phyloP scores from a whole-genome alignment of 2,797 vertebrate genomes.

The Pseudopleuronectes americanus region DNA sequence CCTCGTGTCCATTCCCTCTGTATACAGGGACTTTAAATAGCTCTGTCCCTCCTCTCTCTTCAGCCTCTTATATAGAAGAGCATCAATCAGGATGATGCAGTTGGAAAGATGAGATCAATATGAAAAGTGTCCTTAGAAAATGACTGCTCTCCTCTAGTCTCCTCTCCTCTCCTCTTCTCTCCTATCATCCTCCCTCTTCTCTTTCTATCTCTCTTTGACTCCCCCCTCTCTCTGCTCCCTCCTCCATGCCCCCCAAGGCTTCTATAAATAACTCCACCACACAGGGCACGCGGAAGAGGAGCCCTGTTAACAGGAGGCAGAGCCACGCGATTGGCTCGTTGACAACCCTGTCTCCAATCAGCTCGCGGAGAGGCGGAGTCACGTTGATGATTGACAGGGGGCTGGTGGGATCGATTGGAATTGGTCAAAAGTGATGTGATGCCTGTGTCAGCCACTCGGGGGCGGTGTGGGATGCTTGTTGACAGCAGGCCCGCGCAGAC shows the following conservation, averaged over 20 bases:
- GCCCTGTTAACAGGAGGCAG: constrained; percentile 79
- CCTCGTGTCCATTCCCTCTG: not conserved
- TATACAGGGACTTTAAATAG: constrained; percentile 18
- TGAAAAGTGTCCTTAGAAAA: constrained; percentile 22
- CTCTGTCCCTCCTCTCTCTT: not conserved
- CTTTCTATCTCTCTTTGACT: constrained; percentile 20
- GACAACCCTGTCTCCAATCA: constrained; percentile 67
- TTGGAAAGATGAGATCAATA: constrained; percentile 51
- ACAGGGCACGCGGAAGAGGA: constrained; percentile 53
- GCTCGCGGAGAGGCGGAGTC: constrained; percentile 41
- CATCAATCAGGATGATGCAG: constrained; percentile 42
- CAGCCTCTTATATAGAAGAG: constrained; percentile 17
- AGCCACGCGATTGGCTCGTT: constrained; percentile 71
- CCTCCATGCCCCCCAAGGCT: constrained; percentile 30
- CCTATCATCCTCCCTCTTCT: constrained; percentile 10
- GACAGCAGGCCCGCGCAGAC: not conserved
- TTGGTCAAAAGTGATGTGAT: constrained; percentile 14
- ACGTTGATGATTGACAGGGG: constrained; percentile 39
- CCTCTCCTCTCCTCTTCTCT: constrained; percentile 24
- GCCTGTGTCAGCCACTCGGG: constrained; percentile 45
- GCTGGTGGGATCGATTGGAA: not conserved
- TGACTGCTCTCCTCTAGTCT: constrained; percentile 11
- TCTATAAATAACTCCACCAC: constrained; percentile 76
- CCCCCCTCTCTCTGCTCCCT: constrained; percentile 13
- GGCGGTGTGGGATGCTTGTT: constrained; percentile 55